Conservation (phyloP, 2,888 invertebrate genomes). For the Drosophila histrio region DNA sequence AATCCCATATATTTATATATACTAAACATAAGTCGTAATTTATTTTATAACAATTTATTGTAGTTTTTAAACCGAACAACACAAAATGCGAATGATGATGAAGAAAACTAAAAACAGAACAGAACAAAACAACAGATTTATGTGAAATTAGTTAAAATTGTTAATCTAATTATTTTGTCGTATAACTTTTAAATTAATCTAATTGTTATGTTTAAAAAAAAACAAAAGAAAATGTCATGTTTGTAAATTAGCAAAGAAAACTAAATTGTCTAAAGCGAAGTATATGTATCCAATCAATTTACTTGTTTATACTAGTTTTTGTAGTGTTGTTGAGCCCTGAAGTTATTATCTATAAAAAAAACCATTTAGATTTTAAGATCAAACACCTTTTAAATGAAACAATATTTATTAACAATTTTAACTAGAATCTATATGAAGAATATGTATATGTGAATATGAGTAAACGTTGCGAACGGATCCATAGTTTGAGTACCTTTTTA, state of each 20-base stretch:
- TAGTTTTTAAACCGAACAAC: slow-evolving; percentile 60
- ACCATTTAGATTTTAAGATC: slow-evolving; percentile 33
- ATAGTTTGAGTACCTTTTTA: background rate
- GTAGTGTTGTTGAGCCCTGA: slow-evolving; percentile 56
- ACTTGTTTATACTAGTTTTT: slow-evolving; percentile 52
- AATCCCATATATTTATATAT: slow-evolving; percentile 52
- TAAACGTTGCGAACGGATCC: slow-evolving; percentile 8
- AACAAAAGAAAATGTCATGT: slow-evolving; percentile 43
- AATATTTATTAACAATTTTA: slow-evolving; percentile 48
- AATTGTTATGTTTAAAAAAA: slow-evolving; percentile 42
- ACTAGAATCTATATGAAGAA: slow-evolving; percentile 17
- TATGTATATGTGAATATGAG: slow-evolving; percentile 31
- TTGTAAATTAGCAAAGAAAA: slow-evolving; percentile 40
- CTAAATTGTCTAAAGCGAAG: slow-evolving; percentile 21
- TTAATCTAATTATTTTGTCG: slow-evolving; percentile 25
- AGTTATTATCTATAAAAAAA: slow-evolving; percentile 49
- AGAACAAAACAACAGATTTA: slow-evolving; percentile 41
- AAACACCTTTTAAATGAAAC: slow-evolving; percentile 43
- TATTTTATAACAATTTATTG: slow-evolving; percentile 71
- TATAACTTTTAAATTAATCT: slow-evolving; percentile 30
- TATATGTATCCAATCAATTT: slow-evolving; percentile 26
- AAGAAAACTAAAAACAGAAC: background rate
- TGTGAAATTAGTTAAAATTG: slow-evolving; percentile 52
- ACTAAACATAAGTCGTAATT: slow-evolving; percentile 65
- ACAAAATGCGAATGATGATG: slow-evolving; percentile 18